These are phyloP conservation scores for Nylanderia fulva DNA, from an alignment of 1,140 invertebrate genomes.

Conservation along the genomic window DNA sequence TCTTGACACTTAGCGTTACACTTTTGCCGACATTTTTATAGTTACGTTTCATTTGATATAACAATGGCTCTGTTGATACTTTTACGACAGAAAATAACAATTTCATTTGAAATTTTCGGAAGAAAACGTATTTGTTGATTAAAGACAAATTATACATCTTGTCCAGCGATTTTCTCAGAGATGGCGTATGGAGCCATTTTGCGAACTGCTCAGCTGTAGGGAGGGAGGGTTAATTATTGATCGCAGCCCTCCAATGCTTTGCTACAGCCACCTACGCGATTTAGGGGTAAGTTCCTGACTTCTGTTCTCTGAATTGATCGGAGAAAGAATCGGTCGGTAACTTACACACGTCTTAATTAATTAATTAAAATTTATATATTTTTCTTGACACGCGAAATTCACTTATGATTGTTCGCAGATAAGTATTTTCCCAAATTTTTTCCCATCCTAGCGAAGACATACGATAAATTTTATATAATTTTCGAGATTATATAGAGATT, in stretches of 20 bases:
- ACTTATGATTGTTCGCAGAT: not conserved
- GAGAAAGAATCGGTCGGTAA: constrained; percentile 64
- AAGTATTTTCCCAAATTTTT: not conserved
- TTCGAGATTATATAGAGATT: not conserved
- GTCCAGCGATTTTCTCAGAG: constrained; percentile 74
- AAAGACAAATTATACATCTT: constrained; percentile 38
- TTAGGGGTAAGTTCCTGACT: constrained; percentile 61
- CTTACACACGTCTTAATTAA: not conserved
- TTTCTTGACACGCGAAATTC: not conserved
- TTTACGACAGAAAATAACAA: constrained; percentile 2
- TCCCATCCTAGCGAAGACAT: not conserved
- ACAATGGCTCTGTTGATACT: not conserved
- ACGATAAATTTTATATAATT: not conserved
- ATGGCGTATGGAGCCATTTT: constrained; percentile 82
- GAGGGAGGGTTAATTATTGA: constrained; percentile 78
- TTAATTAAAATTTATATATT: constrained; percentile 9
- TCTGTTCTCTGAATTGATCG: constrained; percentile 7
- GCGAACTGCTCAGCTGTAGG: not conserved
- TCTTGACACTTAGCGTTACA: not conserved
- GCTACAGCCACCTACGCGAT: constrained; percentile 80
- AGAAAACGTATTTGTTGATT: constrained; percentile 63
- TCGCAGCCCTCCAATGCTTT: constrained; percentile 63
- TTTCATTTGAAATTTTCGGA: constrained; percentile 22
- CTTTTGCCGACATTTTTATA: not conserved
- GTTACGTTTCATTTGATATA: not conserved